phyloP scores from a whole-genome alignment of 92 coral and sea anemone species.

The Parazoanthus darwini region DNA sequence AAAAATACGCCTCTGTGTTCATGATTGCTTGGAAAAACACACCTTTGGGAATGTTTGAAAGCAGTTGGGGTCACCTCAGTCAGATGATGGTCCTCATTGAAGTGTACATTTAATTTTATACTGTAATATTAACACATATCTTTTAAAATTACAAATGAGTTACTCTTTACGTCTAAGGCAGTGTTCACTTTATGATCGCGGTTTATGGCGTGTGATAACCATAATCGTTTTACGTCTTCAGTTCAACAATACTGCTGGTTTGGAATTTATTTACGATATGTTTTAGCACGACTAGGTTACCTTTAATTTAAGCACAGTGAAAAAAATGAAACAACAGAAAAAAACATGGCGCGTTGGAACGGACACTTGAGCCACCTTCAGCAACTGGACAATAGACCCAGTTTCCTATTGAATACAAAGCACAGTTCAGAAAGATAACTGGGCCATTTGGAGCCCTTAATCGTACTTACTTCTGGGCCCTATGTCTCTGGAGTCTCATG shows the following conservation, averaged over 20 bases:
- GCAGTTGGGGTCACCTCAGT: no score
- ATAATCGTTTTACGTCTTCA: neutral
- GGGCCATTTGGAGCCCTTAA: conserved; percentile 16
- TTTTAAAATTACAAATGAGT: no score
- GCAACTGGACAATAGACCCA: neutral
- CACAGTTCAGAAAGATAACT: neutral
- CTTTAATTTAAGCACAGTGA: neutral
- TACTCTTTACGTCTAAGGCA: no score
- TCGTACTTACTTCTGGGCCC: conserved; percentile 74
- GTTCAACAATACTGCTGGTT: neutral
- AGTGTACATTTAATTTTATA: neutral
- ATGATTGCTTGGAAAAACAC: no score
- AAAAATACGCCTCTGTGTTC: no score
- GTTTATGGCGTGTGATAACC: neutral
- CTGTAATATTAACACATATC: no score
- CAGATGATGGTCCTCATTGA: neutral
- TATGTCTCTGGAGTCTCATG: conserved; percentile 71
- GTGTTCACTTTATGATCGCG: neutral
- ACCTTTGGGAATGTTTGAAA: no score
- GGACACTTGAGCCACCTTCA: neutral
- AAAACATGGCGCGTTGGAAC: neutral
- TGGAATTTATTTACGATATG: neutral
- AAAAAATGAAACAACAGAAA: neutral
- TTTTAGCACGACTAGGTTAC: neutral
- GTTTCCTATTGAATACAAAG: neutral